phyloP scores from a whole-genome alignment of 2,888 invertebrate species.

The Drosophila glabriapex region DNA sequence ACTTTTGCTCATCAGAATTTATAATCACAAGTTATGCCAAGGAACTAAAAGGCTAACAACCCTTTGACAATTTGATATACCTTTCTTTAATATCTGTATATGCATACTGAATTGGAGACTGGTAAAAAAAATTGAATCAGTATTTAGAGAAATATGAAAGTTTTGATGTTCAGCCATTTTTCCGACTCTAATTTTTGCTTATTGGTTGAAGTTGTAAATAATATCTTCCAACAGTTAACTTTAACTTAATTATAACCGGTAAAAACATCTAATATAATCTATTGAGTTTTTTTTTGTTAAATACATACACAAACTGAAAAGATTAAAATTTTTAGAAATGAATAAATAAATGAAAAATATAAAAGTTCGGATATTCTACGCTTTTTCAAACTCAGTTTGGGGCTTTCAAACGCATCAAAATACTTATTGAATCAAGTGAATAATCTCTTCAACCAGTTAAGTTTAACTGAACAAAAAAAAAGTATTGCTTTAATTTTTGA shows the following conservation, averaged over 20 bases:
- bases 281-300: background rate
- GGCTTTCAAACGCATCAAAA: background rate
- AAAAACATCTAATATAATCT: background rate
- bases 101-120: background rate
- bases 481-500: background rate
- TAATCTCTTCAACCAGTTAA: background rate
- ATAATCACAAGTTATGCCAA: background rate
- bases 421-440: background rate
- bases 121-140: background rate
- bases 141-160: background rate
- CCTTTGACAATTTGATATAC: background rate
- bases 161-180: background rate
- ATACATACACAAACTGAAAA: background rate
- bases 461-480: background rate
- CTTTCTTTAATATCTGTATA: background rate
- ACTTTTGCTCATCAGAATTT: conserved; percentile 12
- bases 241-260: background rate
- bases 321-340: no score
- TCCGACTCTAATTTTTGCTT: background rate
- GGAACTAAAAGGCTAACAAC: conserved; percentile 3
- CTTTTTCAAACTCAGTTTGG: background rate
- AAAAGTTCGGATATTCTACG: background rate
- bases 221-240: no score
- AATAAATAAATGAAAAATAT: background rate
- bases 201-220: background rate